Base-by-base conservation (phyloP, 1,140 invertebrate genomes). In the Neocloeon triangulifer region DNA sequence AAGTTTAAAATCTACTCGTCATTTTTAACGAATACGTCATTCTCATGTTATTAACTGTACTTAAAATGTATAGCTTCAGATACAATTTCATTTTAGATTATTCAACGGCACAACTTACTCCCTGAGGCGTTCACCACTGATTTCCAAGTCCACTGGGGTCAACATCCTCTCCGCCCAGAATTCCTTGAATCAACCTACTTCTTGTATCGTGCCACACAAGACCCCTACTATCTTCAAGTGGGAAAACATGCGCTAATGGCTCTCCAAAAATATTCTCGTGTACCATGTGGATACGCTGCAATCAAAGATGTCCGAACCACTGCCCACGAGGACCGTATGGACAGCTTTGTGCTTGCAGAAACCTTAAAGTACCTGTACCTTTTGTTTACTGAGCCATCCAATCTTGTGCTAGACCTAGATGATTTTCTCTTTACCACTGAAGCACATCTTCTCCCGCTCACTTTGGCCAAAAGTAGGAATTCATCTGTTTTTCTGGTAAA, bases 121-220 rank as follows among this genome's bases (percentile, higher is more conserved):
- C 94, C 92, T 13, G 94, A 98, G 63, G 92, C 88, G 12, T 94
- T 92, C 51, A 92, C 86, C 1, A 78, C 78, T 4, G 85, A 91
- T 58, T 31, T 46, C 34, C 56, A 82, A 66, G 84, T 97, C 0
- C 86, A 97, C 46, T 97, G 92, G 92, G 88, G 80, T 9, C 88
- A 96, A 51, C 88, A 96, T 62, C 89, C 88, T 5, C 56, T 98
- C 2, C 64, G 94, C 31, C 94, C 94, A 5, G 94, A 98, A 55
- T 97, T 97, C 55, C 58, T 97, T 15, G 94, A 98, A 56, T 95
- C 88, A 1, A 97, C 92, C 0, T 98, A 97, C 49, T 95, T 96
- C 48, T 54, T 98, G 5, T 91, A 94, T 51, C 66, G 75, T 47
- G 91, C 91, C 1, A 98, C 92, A 2, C 73, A 73, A 19, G 94